A percentile compares a stretch with the other conserved stretches of the same genome.
phyloP scores from a whole-genome alignment of 1,140 invertebrate species.

The Bradynema listronoti region DNA sequence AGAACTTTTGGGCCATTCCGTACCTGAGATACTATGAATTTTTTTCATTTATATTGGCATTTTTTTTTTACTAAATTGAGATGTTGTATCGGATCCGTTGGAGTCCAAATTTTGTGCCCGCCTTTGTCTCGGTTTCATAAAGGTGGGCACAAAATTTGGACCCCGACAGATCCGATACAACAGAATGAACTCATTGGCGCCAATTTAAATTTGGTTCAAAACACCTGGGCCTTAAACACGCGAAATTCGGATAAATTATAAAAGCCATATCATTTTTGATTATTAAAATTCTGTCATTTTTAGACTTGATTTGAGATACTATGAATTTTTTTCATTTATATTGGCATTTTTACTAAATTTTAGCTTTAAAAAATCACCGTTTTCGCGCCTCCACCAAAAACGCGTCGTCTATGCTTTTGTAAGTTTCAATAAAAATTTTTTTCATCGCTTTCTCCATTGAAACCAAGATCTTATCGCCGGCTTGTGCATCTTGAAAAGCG shows the following conservation, averaged over 20 bases:
- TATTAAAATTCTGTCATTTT: not conserved
- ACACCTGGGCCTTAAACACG: not conserved
- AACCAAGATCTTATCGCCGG: conserved; percentile 17
- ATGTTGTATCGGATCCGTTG: no score
- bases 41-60: no score
- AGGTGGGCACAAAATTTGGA: no score
- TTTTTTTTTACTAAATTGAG: no score
- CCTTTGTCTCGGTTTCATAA: no score
- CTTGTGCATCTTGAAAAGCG: conserved; percentile 17
- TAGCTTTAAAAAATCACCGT: conserved; percentile 43
- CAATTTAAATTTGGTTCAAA: no score
- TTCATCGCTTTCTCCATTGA: conserved; percentile 61
- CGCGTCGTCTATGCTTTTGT: conserved; percentile 62
- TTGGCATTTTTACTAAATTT: not conserved
- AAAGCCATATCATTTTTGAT: not conserved
- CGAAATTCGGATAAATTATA: not conserved
- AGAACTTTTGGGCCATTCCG: no score
- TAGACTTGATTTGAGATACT: not conserved
- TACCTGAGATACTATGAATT: no score
- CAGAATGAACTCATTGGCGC: no score
- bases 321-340: conserved; percentile 4
- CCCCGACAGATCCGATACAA: no score
- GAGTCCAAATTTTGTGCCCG: no score
- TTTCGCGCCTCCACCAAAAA: conserved; percentile 61
- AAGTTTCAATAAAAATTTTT: conserved; percentile 60